Percentiles rank a stretch among this genome's conserved stretches.
These are phyloP conservation scores for Drosophila multiciliata DNA, from an alignment of 2,888 invertebrate genomes.

Conservation along the genomic window DNA sequence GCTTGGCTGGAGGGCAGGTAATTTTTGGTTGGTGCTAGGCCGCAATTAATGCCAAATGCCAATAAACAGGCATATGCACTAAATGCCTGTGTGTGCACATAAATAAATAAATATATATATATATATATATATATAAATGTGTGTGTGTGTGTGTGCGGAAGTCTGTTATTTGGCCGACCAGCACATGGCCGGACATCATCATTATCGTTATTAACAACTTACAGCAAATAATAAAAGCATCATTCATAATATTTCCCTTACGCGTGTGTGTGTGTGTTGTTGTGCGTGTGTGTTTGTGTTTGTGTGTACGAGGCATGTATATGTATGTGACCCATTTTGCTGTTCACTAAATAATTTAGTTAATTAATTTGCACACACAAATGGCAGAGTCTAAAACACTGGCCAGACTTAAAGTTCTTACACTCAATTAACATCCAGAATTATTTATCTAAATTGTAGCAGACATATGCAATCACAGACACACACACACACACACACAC, in stretches of 20 bases:
- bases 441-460: conserved; percentile 77
- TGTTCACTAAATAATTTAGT: conserved; percentile 76
- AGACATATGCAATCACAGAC: conserved; percentile 13
- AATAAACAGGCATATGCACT: conserved; percentile 38
- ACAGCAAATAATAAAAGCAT: conserved; percentile 75
- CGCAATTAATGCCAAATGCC: conserved; percentile 78
- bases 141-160: conserved; percentile 11
- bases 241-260: conserved; percentile 66
- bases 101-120: neutral
- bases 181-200: conserved; percentile 78
- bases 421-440: conserved; percentile 79
- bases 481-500: conserved; percentile 5
- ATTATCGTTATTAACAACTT: conserved; percentile 73
- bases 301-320: neutral
- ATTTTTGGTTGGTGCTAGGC: conserved; percentile 71
- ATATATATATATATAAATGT: conserved; percentile 7
- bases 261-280: conserved; percentile 2
- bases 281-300: conserved; percentile 15
- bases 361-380: conserved; percentile 74
- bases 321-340: conserved; percentile 33
- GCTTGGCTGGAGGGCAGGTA: conserved; percentile 54
- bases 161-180: conserved; percentile 22
- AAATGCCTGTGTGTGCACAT: conserved; percentile 1
- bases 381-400: conserved; percentile 55
- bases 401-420: conserved; percentile 67